These are phyloP conservation scores for Synergus itoensis DNA, from an alignment of 2,888 invertebrate species.

Conservation along the genomic window DNA sequence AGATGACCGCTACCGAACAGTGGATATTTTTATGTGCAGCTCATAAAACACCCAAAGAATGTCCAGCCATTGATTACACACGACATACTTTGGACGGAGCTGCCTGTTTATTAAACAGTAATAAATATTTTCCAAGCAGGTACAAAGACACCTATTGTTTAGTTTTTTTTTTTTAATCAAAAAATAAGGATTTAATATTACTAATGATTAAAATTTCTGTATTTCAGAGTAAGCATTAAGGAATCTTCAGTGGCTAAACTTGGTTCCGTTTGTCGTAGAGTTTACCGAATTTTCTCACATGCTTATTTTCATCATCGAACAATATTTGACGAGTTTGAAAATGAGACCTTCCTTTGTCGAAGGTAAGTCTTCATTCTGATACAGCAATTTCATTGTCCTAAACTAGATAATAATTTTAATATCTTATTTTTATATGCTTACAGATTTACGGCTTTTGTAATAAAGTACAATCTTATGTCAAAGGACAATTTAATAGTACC, in stretches of 20 bases:
- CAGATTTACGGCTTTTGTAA: constrained; percentile 97
- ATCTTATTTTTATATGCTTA: constrained; percentile 36
- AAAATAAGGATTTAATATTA: neutral
- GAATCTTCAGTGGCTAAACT: constrained; percentile 99
- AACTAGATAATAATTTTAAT: constrained; percentile 10
- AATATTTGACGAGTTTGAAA: constrained; percentile 99
- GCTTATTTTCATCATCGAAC: constrained; percentile 98
- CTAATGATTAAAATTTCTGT: constrained; percentile 24
- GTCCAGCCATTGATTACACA: constrained; percentile 99
- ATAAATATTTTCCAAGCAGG: constrained; percentile 99
- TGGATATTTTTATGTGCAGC: constrained; percentile 99
- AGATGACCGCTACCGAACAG: constrained; percentile 99
- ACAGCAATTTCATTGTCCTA: neutral
- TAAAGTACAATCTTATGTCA: constrained; percentile 98
- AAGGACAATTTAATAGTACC: constrained; percentile 99
- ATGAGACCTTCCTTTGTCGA: constrained; percentile 96
- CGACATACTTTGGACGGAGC: constrained; percentile 99
- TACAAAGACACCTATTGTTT: constrained; percentile 72
- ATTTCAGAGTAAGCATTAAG: constrained; percentile 95
- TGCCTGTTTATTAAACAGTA: constrained; percentile 98
- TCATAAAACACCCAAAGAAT: constrained; percentile 99
- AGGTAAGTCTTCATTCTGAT: constrained; percentile 68
- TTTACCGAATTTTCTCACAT: constrained; percentile 99
- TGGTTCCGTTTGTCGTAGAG: constrained; percentile 98
- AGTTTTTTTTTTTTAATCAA: no score